phyloP scores from a whole-genome alignment of 2,888 invertebrate species.

The Hofmannophila pseudospretella region DNA sequence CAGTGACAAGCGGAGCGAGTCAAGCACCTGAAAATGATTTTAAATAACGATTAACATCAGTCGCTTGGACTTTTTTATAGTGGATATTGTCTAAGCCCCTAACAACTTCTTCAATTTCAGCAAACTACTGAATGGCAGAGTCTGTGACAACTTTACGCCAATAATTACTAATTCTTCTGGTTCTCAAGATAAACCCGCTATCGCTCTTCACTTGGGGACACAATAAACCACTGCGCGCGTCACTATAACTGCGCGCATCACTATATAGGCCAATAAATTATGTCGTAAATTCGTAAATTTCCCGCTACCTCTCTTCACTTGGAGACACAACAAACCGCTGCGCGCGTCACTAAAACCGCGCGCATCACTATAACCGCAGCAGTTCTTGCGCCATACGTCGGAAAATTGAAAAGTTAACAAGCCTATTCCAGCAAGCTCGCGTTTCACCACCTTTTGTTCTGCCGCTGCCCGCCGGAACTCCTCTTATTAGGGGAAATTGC shows the following conservation, averaged over 20 bases:
- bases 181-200: too few relatives aligned
- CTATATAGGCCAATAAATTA: too few relatives aligned
- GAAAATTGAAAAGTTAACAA: slow-evolving; percentile 75
- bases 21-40: too few relatives aligned
- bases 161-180: too few relatives aligned
- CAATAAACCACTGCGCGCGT: slow-evolving; percentile 1
- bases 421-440: slow-evolving; percentile 59
- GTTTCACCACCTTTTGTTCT: slow-evolving; percentile 57
- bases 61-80: too few relatives aligned
- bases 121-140: too few relatives aligned
- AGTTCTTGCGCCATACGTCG: slow-evolving; percentile 48
- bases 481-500: slow-evolving; percentile 57
- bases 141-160: too few relatives aligned
- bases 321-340: background rate
- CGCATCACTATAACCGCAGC: slow-evolving; percentile 1
- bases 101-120: too few relatives aligned
- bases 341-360: too few relatives aligned
- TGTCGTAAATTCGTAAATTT: background rate
- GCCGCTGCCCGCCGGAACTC: slow-evolving; percentile 37
- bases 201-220: background rate
- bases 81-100: too few relatives aligned
- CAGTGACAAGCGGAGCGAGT: background rate
- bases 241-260: background rate
- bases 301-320: background rate
- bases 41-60: too few relatives aligned